Evolutionary conservation across 2,113 vertebrate species (phyloP).

Genomic region (Platichthys stellatus): DNA sequence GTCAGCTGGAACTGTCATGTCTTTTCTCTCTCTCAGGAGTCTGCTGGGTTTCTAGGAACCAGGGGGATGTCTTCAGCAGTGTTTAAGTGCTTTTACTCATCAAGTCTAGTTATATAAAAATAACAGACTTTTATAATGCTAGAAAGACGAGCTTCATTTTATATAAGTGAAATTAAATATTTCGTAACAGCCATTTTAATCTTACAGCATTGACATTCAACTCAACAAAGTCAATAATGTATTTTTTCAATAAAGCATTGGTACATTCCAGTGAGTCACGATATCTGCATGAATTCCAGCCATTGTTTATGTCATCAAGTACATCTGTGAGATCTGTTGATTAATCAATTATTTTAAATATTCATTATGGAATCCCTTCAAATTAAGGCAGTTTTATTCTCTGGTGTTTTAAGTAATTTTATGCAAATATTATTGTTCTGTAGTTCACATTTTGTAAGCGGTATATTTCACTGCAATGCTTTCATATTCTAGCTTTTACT

Average conservation of each 20-base stretch:
- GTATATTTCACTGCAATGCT: too few species aligned
- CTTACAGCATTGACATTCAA: neutral
- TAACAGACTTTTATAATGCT: conserved; percentile 1
- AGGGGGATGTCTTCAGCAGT: neutral
- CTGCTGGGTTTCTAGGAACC: neutral
- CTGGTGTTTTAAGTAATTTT: too few species aligned
- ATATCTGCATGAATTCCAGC: too few species aligned
- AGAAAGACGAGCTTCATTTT: neutral
- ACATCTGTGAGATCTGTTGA: neutral
- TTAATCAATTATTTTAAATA: neutral
- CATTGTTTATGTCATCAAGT: too few species aligned
- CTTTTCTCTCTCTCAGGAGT: neutral
- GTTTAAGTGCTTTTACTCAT: conserved; percentile 4
- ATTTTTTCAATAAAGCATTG: too few species aligned
- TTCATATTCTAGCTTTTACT: too few species aligned
- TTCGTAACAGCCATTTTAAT: neutral
- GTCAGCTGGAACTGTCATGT: neutral
- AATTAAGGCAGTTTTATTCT: neutral
- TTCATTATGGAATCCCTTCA: neutral
- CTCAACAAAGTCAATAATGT: too few species aligned
- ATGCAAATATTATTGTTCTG: too few species aligned
- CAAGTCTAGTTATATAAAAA: neutral
- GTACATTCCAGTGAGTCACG: too few species aligned
- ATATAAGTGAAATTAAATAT: neutral
- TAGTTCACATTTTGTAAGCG: too few species aligned